Evolutionary conservation across 2,888 invertebrate species (phyloP).

Genomic region (Drosophila meridiana): DNA sequence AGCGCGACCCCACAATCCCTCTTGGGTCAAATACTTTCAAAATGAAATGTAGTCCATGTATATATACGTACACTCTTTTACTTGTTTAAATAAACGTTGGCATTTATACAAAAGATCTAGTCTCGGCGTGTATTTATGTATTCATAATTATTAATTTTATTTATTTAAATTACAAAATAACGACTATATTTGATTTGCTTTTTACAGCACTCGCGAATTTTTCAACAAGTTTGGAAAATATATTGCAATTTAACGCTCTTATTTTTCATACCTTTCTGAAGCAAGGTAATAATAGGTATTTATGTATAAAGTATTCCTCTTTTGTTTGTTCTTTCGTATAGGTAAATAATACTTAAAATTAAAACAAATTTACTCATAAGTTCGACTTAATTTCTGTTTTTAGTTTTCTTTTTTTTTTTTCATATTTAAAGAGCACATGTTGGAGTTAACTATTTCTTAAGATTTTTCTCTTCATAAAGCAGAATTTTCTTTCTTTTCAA

Average conservation of each 20-base stretch:
- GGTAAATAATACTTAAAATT: slow-evolving; percentile 77
- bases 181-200: slow-evolving; percentile 80
- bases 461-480: slow-evolving; percentile 36
- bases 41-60: not conserved
- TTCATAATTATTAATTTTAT: slow-evolving; percentile 64
- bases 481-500: slow-evolving; percentile 23
- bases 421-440: slow-evolving; percentile 73
- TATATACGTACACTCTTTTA: not conserved
- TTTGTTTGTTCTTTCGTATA: slow-evolving; percentile 46
- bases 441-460: slow-evolving; percentile 54
- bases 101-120: slow-evolving; percentile 60
- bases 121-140: slow-evolving; percentile 4
- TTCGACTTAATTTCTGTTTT: slow-evolving; percentile 78
- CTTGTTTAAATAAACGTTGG: not conserved
- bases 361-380: slow-evolving; percentile 76
- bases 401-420: slow-evolving; percentile 56
- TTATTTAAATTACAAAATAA: slow-evolving; percentile 79
- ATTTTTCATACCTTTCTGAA: slow-evolving; percentile 45
- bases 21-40: not conserved
- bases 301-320: slow-evolving; percentile 36
- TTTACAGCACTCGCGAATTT: slow-evolving; percentile 69
- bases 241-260: slow-evolving; percentile 67
- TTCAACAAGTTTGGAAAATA: slow-evolving; percentile 65
- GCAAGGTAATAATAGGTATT: slow-evolving; percentile 41
- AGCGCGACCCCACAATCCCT: too few relatives aligned